Percentiles rank a stretch among this genome's conserved stretches.
These are phyloP conservation scores for Onchidella celtica DNA, from an alignment of 2,888 invertebrate genomes.

Conservation along the genomic window DNA sequence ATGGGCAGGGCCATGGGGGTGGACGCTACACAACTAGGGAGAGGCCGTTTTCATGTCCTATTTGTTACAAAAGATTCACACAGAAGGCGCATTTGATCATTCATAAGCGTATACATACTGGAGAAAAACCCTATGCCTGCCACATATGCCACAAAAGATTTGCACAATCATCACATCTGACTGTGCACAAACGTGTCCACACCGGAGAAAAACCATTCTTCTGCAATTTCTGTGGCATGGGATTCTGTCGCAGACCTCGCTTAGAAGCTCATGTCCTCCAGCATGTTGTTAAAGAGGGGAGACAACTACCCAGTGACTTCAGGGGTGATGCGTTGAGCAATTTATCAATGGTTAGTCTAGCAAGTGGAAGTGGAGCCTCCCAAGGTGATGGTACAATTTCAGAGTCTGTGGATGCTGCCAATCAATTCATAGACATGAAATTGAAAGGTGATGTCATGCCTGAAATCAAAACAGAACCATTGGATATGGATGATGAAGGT, in stretches of 20 bases:
- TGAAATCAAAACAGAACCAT: slow-evolving; percentile 30
- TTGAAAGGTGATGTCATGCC: slow-evolving; percentile 24
- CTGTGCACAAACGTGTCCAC: slow-evolving; percentile 64
- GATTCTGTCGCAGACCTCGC: slow-evolving; percentile 61
- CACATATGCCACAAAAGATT: slow-evolving; percentile 67
- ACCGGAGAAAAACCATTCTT: slow-evolving; percentile 63
- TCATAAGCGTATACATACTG: slow-evolving; percentile 64
- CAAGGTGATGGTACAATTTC: slow-evolving; percentile 10
- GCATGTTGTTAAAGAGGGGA: slow-evolving; percentile 50
- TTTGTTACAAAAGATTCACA: slow-evolving; percentile 62
- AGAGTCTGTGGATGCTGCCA: slow-evolving; percentile 40
- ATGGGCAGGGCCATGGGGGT: neutral
- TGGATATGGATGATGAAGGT: neutral
- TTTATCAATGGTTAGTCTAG: slow-evolving; percentile 33
- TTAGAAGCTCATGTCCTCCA: slow-evolving; percentile 61
- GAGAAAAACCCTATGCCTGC: slow-evolving; percentile 64
- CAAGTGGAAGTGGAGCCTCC: neutral
- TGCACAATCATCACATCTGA: slow-evolving; percentile 65
- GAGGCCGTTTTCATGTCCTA: slow-evolving; percentile 59
- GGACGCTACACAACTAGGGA: slow-evolving; percentile 36
- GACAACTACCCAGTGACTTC: slow-evolving; percentile 2
- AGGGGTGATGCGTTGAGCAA: slow-evolving; percentile 29
- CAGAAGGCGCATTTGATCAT: slow-evolving; percentile 66
- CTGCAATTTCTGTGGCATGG: slow-evolving; percentile 63
- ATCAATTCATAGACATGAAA: slow-evolving; percentile 36